Conservation (phyloP, 2,888 invertebrate species). For the Hypercompe scribonia region DNA sequence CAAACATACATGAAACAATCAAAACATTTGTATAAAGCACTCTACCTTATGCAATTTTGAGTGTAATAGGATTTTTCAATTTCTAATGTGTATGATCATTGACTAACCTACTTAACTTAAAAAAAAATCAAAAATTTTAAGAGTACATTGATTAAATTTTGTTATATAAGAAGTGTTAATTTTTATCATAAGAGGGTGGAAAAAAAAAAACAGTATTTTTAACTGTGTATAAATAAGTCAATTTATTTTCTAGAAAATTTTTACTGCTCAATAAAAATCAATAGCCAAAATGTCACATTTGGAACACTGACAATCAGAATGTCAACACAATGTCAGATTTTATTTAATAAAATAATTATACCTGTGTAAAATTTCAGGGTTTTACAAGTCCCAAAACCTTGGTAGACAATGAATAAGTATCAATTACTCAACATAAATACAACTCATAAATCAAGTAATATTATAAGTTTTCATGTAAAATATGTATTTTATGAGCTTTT, state of each 20-base stretch:
- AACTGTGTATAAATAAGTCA: neutral
- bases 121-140: neutral
- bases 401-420: neutral
- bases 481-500: conserved; percentile 4
- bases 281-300: conserved; percentile 19
- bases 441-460: conserved; percentile 3
- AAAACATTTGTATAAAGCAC: conserved; percentile 66
- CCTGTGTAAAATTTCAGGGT: conserved; percentile 21
- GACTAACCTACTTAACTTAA: neutral
- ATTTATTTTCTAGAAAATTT: neutral
- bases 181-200: neutral
- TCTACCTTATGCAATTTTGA: conserved; percentile 58
- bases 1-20: conserved; percentile 76
- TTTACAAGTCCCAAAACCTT: neutral
- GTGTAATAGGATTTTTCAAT: conserved; percentile 35
- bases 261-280: neutral
- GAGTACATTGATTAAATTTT: neutral
- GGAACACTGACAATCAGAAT: conserved; percentile 48
- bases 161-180: neutral
- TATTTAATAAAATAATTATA: conserved; percentile 52
- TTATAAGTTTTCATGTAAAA: conserved; percentile 9
- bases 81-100: neutral
- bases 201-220: no score
- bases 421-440: neutral
- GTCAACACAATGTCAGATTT: conserved; percentile 48